A percentile compares a stretch with the other conserved stretches of the same genome.
phyloP scores from a whole-genome alignment of 1,140 invertebrate genomes.

The Drosophila elegans region DNA sequence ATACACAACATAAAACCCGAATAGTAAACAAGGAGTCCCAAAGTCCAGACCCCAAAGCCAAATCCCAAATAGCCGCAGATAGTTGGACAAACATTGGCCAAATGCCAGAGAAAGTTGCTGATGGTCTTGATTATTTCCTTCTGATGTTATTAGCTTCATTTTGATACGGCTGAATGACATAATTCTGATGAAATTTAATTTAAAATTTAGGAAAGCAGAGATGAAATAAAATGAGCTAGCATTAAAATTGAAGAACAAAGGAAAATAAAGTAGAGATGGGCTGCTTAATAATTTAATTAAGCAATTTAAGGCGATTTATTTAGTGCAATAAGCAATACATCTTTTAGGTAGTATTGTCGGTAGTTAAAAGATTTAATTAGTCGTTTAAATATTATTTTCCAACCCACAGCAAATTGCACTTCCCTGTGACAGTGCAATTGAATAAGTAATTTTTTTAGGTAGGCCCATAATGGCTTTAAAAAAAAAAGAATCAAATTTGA shows the following conservation, averaged over 20 bases:
- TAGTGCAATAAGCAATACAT: no score
- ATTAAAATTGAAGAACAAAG: not conserved
- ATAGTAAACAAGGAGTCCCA: conserved; percentile 7
- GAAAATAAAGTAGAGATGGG: not conserved
- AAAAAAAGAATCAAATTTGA: conserved; percentile 18
- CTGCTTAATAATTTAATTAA: conserved; percentile 1
- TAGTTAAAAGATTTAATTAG: no score
- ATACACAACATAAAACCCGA: conserved; percentile 23
- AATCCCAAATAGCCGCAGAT: conserved; percentile 44
- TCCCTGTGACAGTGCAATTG: not conserved
- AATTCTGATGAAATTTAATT: conserved; percentile 19
- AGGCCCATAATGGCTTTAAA: conserved; percentile 7
- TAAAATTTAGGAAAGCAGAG: conserved; percentile 29
- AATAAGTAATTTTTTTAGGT: conserved; percentile 12
- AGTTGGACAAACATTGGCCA: conserved; percentile 50
- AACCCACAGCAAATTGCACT: not conserved
- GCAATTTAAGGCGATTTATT: not conserved
- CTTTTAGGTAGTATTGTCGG: no score
- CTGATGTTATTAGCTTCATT: conserved; percentile 47
- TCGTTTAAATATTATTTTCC: no score
- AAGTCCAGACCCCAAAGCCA: conserved; percentile 37
- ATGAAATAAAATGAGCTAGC: conserved; percentile 4
- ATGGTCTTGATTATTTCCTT: conserved; percentile 39
- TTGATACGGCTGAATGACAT: conserved; percentile 17
- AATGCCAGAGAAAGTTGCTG: conserved; percentile 39